Base-by-base conservation (phyloP, 2,113 vertebrate genomes). In the Leucopsar rothschildi region DNA sequence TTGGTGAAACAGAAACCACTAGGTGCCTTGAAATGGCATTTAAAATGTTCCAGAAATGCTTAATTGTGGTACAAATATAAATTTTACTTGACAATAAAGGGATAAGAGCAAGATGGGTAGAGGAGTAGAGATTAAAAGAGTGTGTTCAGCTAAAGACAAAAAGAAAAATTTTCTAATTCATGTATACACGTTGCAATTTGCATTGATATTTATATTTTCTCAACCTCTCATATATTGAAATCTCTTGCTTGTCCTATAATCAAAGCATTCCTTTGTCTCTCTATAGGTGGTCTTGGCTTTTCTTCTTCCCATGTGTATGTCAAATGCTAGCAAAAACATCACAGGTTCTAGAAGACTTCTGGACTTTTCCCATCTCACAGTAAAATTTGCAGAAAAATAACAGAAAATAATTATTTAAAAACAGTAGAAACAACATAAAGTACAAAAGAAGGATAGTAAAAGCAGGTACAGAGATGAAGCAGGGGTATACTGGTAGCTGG, bases 231-330 rank as follows among this genome's bases (percentile, higher is more conserved):
- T 25, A 2, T 35, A 56, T 10, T 39, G 27, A 75, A 84, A 71
- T 82, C 2, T 55, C 47, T 64, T 78, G 9, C 10, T 75, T 71
- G 8, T 49, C 23, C 21, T 33, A 18, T 16, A 69, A 55, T 22
- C 56, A 70, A 70, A 73, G 6, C 12, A 76, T 33, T 64, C 12
- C 8, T 52, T 35, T 52, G 6, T 31, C 14, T 71, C 45, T 61
- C 6, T 17, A 1, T 13, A 29, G 15, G 19, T 66, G 79, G 72
- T 68, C 16, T 61, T 70, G 40, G 5, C 9, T 25, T 71, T 88
- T 76, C 15, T 63, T 4, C 16, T 82, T 76, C n/a, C 6, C 11
- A 23, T 0, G 0, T 25, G 5, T 13, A 23, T 21, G 10, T 15
- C 28, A n/a, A 14, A 39, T 49, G 31, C 15, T 55, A 49, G 12